Percentiles rank a stretch among this genome's conserved stretches.
These are phyloP conservation scores for Latheticus oryzae DNA, from an alignment of 2,888 invertebrate species.

Conservation along the genomic window DNA sequence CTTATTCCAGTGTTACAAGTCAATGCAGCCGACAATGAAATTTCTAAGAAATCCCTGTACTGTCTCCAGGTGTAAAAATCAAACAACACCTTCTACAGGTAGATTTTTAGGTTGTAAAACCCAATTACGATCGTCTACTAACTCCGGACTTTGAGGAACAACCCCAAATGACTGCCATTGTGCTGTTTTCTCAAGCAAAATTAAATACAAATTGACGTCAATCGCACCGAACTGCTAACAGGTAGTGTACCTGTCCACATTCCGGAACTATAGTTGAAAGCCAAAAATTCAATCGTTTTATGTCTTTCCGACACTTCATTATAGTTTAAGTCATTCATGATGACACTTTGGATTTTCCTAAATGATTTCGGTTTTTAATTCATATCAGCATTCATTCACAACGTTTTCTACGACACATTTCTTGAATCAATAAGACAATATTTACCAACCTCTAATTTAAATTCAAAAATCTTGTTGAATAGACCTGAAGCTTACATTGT, in stretches of 20 bases:
- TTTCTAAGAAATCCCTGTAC: conserved; percentile 38
- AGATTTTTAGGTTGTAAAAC: conserved; percentile 41
- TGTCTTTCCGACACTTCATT: conserved; percentile 2
- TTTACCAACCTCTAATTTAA: conserved; percentile 17
- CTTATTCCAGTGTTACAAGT: conserved; percentile 34
- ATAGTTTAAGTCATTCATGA: conserved; percentile 4
- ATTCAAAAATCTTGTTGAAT: conserved; percentile 27
- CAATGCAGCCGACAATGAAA: conserved; percentile 39
- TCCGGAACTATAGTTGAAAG: conserved; percentile 21
- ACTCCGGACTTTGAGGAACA: conserved; percentile 18
- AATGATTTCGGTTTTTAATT: conserved; percentile 14
- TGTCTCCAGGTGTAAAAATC: conserved; percentile 44
- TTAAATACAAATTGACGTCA: conserved; percentile 42
- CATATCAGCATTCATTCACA: conserved; percentile 6
- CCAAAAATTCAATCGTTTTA: conserved; percentile 1
- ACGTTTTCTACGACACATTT: conserved; percentile 2
- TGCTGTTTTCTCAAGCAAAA: conserved; percentile 37
- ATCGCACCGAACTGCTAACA: conserved; percentile 38
- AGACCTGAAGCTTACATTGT: conserved; percentile 15
- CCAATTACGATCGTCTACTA: conserved; percentile 35
- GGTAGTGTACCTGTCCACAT: conserved; percentile 38
- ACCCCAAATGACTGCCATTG: conserved; percentile 37
- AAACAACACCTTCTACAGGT: conserved; percentile 43
- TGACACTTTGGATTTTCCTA: background rate
- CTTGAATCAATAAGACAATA: conserved; percentile 16